These are phyloP conservation scores for Caligus rogercresseyi DNA, from an alignment of 1,140 invertebrate genomes.

Conservation along the genomic window DNA sequence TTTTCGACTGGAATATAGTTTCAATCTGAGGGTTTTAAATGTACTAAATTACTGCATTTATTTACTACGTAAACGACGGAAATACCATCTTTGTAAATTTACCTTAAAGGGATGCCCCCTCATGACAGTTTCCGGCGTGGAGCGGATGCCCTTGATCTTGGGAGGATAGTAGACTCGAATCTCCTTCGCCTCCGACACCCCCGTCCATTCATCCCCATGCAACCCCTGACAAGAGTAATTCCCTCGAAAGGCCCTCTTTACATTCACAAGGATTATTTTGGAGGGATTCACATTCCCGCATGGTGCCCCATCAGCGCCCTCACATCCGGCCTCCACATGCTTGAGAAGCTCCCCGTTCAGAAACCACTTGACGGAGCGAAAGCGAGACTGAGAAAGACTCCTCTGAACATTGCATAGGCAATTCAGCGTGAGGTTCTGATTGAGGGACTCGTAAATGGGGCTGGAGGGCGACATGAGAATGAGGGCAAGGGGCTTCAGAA, in stretches of 20 bases:
- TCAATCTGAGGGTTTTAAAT: no score
- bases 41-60: no score
- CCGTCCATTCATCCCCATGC: constrained; percentile 67
- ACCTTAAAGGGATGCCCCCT: constrained; percentile 50
- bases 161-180: constrained; percentile 61
- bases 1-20: no score
- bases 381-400: constrained; percentile 34
- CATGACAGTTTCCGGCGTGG: constrained; percentile 48
- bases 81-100: not conserved
- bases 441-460: constrained; percentile 57
- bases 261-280: constrained; percentile 56
- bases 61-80: no score
- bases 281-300: constrained; percentile 60
- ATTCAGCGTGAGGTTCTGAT: constrained; percentile 55
- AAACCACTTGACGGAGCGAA: constrained; percentile 47
- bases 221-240: constrained; percentile 74
- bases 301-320: constrained; percentile 30
- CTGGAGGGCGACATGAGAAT: constrained; percentile 51
- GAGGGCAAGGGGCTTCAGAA: constrained; percentile 41
- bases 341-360: constrained; percentile 60
- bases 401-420: constrained; percentile 46
- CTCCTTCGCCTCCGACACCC: constrained; percentile 47
- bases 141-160: constrained; percentile 46
- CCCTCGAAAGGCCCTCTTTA: constrained; percentile 64
- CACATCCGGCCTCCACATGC: constrained; percentile 30